phyloP scores from a whole-genome alignment of 2,888 invertebrate species.

The Lottia gigantea region DNA sequence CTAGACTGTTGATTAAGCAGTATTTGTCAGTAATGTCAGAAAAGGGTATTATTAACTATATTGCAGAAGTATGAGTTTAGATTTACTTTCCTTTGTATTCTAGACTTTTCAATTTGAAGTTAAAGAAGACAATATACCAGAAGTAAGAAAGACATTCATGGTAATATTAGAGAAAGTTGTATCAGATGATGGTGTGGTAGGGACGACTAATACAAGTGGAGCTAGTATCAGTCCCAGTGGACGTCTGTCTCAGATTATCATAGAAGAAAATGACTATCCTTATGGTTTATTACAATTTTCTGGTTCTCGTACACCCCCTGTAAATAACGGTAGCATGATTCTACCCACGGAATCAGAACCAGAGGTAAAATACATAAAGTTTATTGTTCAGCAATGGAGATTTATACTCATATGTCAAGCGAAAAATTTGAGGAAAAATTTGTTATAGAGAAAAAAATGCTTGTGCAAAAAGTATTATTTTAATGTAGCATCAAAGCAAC shows the following conservation, averaged over 20 bases:
- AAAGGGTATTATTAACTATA: too few relatives aligned
- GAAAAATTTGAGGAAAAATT: too few relatives aligned
- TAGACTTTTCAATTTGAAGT: slow-evolving; percentile 52
- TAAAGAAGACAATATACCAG: slow-evolving; percentile 58
- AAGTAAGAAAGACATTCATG: slow-evolving; percentile 54
- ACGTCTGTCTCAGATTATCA: slow-evolving; percentile 40
- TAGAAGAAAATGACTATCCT: slow-evolving; percentile 59
- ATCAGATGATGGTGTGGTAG: slow-evolving; percentile 51
- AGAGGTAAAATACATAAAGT: slow-evolving; percentile 33
- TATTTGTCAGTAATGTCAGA: too few relatives aligned
- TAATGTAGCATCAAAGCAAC: too few relatives aligned
- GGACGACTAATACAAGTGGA: slow-evolving; percentile 64
- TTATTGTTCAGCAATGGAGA: too few relatives aligned
- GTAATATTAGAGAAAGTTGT: slow-evolving; percentile 45
- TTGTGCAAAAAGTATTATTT: too few relatives aligned
- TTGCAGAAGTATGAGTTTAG: neutral
- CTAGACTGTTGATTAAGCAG: too few relatives aligned
- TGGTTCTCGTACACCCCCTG: slow-evolving; percentile 36
- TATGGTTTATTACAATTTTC: slow-evolving; percentile 65
- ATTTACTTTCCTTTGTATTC: slow-evolving; percentile 19
- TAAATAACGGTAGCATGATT: slow-evolving; percentile 42
- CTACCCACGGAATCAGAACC: slow-evolving; percentile 40
- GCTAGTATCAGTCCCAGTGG: slow-evolving; percentile 55
- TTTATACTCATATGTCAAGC: too few relatives aligned
- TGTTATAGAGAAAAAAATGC: too few relatives aligned